A percentile compares a stretch with the other conserved stretches of the same genome.
phyloP scores from a whole-genome alignment of 2,797 vertebrate genomes.

The Menidia menidia region DNA sequence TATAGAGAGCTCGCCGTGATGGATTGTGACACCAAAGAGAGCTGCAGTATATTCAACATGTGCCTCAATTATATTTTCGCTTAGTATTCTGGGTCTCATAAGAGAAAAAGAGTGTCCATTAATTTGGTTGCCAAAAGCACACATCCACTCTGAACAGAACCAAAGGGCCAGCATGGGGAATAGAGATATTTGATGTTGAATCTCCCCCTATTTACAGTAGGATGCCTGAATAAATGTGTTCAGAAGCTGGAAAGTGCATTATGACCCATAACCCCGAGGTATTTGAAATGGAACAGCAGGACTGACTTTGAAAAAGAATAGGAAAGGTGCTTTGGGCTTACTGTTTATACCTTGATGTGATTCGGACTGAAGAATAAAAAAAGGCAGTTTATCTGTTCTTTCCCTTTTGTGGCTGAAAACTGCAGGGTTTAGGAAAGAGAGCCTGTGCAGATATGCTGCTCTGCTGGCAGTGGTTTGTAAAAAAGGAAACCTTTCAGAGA shows the following conservation, averaged over 20 bases:
- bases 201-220: slow-evolving; percentile 80
- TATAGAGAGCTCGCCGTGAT: slow-evolving; percentile 31
- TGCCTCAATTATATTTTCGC: slow-evolving; percentile 75
- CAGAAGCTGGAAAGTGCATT: slow-evolving; percentile 79
- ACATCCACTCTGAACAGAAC: slow-evolving; percentile 74
- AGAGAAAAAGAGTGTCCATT: slow-evolving; percentile 69
- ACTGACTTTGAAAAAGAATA: slow-evolving; percentile 84
- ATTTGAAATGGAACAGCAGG: slow-evolving; percentile 83
- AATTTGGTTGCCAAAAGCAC: slow-evolving; percentile 80
- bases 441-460: slow-evolving; percentile 47
- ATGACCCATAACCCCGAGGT: slow-evolving; percentile 81
- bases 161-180: slow-evolving; percentile 79
- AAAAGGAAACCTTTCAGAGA: slow-evolving; percentile 32
- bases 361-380: slow-evolving; percentile 77
- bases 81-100: slow-evolving; percentile 70
- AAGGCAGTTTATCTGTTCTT: slow-evolving; percentile 72
- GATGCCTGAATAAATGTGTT: slow-evolving; percentile 82
- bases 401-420: slow-evolving; percentile 67
- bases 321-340: slow-evolving; percentile 77
- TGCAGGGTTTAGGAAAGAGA: slow-evolving; percentile 57
- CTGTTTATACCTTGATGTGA: slow-evolving; percentile 83
- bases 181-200: slow-evolving; percentile 82
- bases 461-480: slow-evolving; percentile 36
- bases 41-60: slow-evolving; percentile 39
- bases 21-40: slow-evolving; percentile 55